phyloP scores from a whole-genome alignment of 1,140 invertebrate species.

The Ceratina australensis region DNA sequence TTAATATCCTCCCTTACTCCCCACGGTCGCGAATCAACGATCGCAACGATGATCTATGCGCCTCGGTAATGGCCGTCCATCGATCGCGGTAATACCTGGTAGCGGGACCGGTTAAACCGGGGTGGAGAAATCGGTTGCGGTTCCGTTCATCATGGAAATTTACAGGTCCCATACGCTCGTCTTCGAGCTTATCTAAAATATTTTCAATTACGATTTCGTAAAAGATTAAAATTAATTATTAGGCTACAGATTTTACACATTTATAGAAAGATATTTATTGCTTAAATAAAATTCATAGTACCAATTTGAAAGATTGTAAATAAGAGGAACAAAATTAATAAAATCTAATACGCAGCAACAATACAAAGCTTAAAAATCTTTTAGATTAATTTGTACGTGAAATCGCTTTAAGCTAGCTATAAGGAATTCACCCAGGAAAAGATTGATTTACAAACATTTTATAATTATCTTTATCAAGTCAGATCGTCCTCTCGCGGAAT shows the following conservation, averaged over 20 bases:
- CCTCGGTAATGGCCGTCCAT: conserved; percentile 32
- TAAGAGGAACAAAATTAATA: too few species aligned
- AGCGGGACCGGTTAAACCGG: conserved; percentile 26
- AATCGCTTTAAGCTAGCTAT: too few species aligned
- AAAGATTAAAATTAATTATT: neutral
- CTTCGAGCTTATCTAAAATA: neutral
- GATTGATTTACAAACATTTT: too few species aligned
- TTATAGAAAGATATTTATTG: too few species aligned
- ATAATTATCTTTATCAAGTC: too few species aligned
- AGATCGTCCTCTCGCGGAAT: neutral
- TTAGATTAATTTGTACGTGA: too few species aligned
- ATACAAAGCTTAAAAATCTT: too few species aligned
- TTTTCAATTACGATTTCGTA: neutral
- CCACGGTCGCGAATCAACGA: conserved; percentile 51
- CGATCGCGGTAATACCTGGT: conserved; percentile 42
- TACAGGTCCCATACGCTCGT: neutral
- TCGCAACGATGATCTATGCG: conserved; percentile 61
- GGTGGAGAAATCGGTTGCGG: conserved; percentile 33
- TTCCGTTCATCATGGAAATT: conserved; percentile 30
- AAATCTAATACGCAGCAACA: too few species aligned
- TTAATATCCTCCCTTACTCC: conserved; percentile 38
- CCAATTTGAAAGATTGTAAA: too few species aligned
- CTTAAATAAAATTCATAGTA: too few species aligned
- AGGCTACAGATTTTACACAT: too few species aligned
- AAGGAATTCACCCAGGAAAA: too few species aligned